A percentile compares a stretch with the other conserved stretches of the same genome.
Evolutionary conservation across 2,797 vertebrate species (phyloP).

Genomic region (Alexandromys oeconomus): DNA sequence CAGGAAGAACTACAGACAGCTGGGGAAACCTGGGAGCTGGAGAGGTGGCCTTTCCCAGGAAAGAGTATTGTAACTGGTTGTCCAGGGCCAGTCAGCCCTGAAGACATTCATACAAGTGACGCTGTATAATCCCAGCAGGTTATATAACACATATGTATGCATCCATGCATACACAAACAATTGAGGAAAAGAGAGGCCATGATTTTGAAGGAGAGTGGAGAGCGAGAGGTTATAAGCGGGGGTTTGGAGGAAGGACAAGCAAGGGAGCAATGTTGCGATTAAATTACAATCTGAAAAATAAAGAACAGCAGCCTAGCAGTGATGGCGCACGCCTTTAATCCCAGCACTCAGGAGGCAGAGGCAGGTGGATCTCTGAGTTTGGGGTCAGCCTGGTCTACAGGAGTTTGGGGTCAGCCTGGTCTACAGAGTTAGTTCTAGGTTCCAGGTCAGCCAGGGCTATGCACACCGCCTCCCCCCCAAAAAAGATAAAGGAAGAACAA

Average conservation of each 20-base stretch:
- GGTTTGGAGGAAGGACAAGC: neutral
- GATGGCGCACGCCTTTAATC: neutral
- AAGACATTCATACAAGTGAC: neutral
- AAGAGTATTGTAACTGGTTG: neutral
- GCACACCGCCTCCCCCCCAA: no score
- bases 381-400: neutral
- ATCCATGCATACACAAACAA: neutral
- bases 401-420: neutral
- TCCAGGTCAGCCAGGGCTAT: neutral
- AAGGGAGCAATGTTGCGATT: neutral
- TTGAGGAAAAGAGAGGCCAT: neutral
- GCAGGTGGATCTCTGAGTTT: neutral
- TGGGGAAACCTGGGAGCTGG: neutral
- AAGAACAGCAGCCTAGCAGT: neutral
- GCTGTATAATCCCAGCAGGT: neutral
- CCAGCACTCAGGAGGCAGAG: neutral
- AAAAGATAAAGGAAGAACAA: neutral
- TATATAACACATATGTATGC: neutral
- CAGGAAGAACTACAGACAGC: neutral
- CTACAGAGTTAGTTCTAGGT: neutral
- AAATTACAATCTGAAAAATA: neutral
- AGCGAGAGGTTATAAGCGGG: neutral
- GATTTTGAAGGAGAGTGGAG: no score
- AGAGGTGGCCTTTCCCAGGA: neutral
- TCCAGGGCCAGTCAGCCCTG: no score